These are phyloP conservation scores for Gadus chalcogrammus DNA, from an alignment of 2,113 vertebrate species.

Conservation along the genomic window DNA sequence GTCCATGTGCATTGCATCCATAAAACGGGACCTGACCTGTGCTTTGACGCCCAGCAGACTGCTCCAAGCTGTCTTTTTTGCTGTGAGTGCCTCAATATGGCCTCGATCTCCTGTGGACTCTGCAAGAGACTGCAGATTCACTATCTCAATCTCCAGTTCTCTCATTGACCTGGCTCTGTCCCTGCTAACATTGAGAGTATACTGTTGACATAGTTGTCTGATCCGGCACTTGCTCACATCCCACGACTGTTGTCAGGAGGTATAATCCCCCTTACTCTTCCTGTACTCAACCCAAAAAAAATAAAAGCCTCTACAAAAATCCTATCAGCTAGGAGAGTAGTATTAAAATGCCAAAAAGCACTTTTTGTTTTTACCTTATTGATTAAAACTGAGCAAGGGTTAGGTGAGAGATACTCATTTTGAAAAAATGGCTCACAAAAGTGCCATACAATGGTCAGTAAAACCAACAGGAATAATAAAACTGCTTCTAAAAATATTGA, in stretches of 20 bases:
- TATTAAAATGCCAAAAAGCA: too few relatives aligned
- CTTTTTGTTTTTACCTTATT: too few relatives aligned
- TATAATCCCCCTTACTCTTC: neutral
- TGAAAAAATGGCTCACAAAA: too few relatives aligned
- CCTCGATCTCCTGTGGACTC: neutral
- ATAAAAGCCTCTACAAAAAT: too few relatives aligned
- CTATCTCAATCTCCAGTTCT: neutral
- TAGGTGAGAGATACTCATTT: too few relatives aligned
- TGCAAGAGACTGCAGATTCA: neutral
- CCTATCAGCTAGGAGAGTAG: too few relatives aligned
- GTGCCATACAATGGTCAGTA: too few relatives aligned
- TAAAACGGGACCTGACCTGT: neutral
- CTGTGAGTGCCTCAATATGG: neutral
- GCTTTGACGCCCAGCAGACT: neutral
- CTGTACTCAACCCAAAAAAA: too few relatives aligned
- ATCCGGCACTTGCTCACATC: constrained; percentile 8
- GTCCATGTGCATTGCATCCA: too few relatives aligned
- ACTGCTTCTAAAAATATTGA: too few relatives aligned
- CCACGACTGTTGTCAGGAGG: constrained; percentile 9
- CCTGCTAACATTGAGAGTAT: constrained; percentile 6
- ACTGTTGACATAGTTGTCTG: constrained; percentile 9
- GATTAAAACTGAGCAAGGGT: too few relatives aligned
- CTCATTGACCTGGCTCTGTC: neutral
- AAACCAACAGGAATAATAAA: too few relatives aligned
- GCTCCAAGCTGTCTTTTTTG: neutral